Evolutionary conservation across 2,888 invertebrate species (phyloP), one percentile per base, ranked within the genome.

Genomic region (Phengaris alcon): DNA sequence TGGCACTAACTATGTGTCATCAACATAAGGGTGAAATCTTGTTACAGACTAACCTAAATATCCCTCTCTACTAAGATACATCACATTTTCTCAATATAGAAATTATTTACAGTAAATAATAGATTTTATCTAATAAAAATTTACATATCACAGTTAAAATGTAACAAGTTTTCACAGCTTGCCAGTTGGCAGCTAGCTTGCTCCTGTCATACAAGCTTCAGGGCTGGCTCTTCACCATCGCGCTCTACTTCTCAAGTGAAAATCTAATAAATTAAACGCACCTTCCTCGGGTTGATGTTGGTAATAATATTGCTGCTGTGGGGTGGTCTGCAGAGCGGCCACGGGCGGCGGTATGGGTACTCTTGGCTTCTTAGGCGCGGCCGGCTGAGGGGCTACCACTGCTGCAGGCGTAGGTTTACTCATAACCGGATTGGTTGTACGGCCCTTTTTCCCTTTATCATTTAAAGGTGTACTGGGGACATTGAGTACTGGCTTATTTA

Each of bases 121-220:
- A 93, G 90, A 91, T 92, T 91, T 91, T 83, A 92, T 93, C 90
- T 90, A 90, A 88, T 89, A 88, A 88, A 89, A 89, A 89, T 90
- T 84, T 91, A 90, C 90, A 92, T 91, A 93, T 93, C 93, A 91
- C 93, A 92, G 93, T 93, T 91, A 91, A 91, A 90, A 90, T 93
- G 93, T 93, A 93, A 93, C 93, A 93, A 93, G 93, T 88, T 92
- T 93, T 93, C 93, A 91, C 91, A 81, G 83, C 81, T 83, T 81
- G 79, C 90, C 87, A 81, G 84, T 83, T 82, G 90, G 91, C 89
- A 88, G 88, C 87, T 88, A 90, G 92, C 92, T 93, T 89, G 93
- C 93, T 93, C 93, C 93, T 93, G 93, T 94, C 94, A 94, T 94
- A 93, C 94, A 91, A 93, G 93, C 93, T 92, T 91, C 91, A 91